Evolutionary conservation across 2,113 vertebrate genomes (phyloP), one percentile per base, ranked within the genome.

Genomic region (Trogon melanurus): DNA sequence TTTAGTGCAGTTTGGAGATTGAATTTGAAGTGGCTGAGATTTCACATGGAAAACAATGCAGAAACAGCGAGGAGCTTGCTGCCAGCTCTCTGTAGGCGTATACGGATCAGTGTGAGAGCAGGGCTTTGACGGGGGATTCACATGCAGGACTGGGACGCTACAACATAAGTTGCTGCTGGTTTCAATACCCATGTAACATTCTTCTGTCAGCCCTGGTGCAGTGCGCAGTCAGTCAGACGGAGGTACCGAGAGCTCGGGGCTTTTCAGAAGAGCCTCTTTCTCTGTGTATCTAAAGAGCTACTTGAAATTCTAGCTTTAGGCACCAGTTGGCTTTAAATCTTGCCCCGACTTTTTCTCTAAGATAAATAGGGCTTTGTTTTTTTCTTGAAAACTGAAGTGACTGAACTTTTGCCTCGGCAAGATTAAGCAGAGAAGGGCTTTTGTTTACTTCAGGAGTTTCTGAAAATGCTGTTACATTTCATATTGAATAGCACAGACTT

Each of bases 271-370:
- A 71, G 13, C 26, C 27, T 85, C 19, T 89, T 82, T 87, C 53
- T 82, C 44, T 80, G 47, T 13, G 34, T 74, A 74, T 30, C n/a
- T 74, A 66, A 96, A 80, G 38, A 90, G 16, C 44, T 90, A 65
- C 56, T 93, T 90, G 72, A 67, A 86, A 92, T 90, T 91, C 72
- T 81, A 71, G 57, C 75, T 90, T 96, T 82, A 93, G 71, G 78
- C 60, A 80, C 13, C 60, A 58, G 44, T 7, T 93, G 47, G 30
- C 47, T 91, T 80, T 74, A 86, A 60, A 41, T 53, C 47, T 80
- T 71, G 15, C 15, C 29, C 27, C 9, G 61, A 36, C 22, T 88
- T 82, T 91, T 86, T 45, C 85, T 66, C 60, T 26, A 36, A 86
- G 51, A 83, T 47, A 73, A 73, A 91, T 23, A 74, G 8, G 10